Base-by-base conservation (phyloP, 1,140 invertebrate species). In the Zophobas atratus region DNA sequence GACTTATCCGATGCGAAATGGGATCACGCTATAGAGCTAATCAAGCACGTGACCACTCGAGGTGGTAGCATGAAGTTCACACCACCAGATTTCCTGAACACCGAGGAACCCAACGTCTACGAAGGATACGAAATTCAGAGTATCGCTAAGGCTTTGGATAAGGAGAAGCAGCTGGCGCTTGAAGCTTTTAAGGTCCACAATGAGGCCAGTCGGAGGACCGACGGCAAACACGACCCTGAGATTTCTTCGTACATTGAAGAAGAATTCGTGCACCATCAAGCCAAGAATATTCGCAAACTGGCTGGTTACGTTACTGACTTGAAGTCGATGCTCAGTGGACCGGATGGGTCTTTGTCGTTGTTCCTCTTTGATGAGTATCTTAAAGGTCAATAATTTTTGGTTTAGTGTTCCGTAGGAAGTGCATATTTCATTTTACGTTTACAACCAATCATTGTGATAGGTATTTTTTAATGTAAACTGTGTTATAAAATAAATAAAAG, bases 291-390 rank as follows among this genome's bases (percentile, higher is more conserved):
- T 76, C 90, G 94, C 75, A 87, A 89, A 39, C 84, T 96, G 0
- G 90, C 94, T 46, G 94, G 94, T 4, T 89, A 95, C 85, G 90
- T 90, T 71, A 89, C 89, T 33, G 94, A 95, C 85, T 87, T 96
- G 79, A 92, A 92, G 81, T 89, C 89, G 56, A 87, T 96, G 79
- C 88, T 94, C 43, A 84, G 84, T 32, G 82, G 82, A 63, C 87
- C 86, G 2, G 91, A 94, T 79, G 86, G 89, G 71, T 90, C 93
- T 1, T 85, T 95, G 53, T 87, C 90, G 6, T 80, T 94, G 77
- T 95, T 91, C 83, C 82, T 96, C 57, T 95, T 95, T 84, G 94
- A 96, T 86, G 92, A 95, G 84, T 93, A 94, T 82, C 88, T 95
- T 77, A 88, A 93, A 80, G 93, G 92, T 75, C 70, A 82, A 51